Percentiles rank a stretch among this genome's conserved stretches.
Conservation (phyloP, 2,888 invertebrate genomes). For the Nipponacmea schrenckii region DNA sequence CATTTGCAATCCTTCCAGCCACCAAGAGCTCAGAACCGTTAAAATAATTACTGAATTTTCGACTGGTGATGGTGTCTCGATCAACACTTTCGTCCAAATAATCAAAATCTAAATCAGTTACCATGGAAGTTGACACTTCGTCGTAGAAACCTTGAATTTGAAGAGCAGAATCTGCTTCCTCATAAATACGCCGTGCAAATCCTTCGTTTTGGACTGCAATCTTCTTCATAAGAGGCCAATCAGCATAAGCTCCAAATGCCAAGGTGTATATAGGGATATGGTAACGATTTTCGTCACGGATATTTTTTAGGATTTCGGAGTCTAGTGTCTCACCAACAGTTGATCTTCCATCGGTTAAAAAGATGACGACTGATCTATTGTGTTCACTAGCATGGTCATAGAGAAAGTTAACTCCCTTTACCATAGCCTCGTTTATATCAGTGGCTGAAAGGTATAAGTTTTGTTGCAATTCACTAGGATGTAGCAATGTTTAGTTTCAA, state of each 20-base stretch:
- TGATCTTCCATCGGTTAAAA: conserved; percentile 69
- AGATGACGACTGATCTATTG: conserved; percentile 57
- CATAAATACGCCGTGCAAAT: conserved; percentile 79
- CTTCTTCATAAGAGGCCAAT: conserved; percentile 46
- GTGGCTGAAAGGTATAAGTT: conserved; percentile 70
- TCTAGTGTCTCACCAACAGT: conserved; percentile 62
- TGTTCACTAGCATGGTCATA: conserved; percentile 61
- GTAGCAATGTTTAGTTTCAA: too few relatives aligned
- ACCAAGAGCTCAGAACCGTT: conserved; percentile 51
- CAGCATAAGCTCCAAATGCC: conserved; percentile 48
- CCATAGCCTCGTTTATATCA: conserved; percentile 76
- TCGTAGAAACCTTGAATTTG: conserved; percentile 75
- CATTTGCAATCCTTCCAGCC: conserved; percentile 28
- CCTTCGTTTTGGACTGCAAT: conserved; percentile 75
- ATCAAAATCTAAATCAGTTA: conserved; percentile 76
- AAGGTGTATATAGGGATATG: conserved; percentile 45
- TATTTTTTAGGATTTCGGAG: conserved; percentile 50
- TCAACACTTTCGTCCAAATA: conserved; percentile 69
- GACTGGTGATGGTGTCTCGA: conserved; percentile 37
- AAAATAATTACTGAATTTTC: conserved; percentile 38
- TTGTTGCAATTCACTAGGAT: too few relatives aligned
- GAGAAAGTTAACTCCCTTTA: conserved; percentile 69
- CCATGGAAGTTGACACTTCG: conserved; percentile 78
- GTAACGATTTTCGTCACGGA: conserved; percentile 37
- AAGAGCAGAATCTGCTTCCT: conserved; percentile 77